phyloP scores from a whole-genome alignment of 1,140 invertebrate species.

The Drosophila orena region DNA sequence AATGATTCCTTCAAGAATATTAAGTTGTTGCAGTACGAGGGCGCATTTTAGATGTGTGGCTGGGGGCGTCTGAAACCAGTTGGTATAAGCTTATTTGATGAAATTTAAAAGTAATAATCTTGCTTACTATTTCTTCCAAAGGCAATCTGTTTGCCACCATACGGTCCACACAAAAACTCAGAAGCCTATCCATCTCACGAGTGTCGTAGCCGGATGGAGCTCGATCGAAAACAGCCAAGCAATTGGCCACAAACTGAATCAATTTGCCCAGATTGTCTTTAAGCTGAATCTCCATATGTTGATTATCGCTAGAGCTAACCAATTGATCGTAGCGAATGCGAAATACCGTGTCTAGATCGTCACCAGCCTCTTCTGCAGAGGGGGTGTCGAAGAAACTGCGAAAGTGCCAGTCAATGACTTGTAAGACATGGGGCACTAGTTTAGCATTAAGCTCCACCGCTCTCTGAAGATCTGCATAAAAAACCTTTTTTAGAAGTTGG shows the following conservation, averaged over 20 bases:
- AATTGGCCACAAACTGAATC: slow-evolving; percentile 70
- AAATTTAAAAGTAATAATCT: not conserved
- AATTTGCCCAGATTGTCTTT: slow-evolving; percentile 76
- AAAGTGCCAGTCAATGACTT: slow-evolving; percentile 83
- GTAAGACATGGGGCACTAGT: slow-evolving; percentile 72
- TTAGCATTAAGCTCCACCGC: slow-evolving; percentile 83
- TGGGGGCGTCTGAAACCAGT: slow-evolving; percentile 33
- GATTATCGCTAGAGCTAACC: slow-evolving; percentile 42
- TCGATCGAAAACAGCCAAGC: slow-evolving; percentile 63
- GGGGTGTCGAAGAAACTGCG: slow-evolving; percentile 70
- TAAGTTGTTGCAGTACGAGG: slow-evolving; percentile 68
- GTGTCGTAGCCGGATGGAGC: slow-evolving; percentile 67
- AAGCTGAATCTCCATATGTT: slow-evolving; percentile 59
- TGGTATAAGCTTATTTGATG: not conserved
- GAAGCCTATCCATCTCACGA: slow-evolving; percentile 59
- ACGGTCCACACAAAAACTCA: slow-evolving; percentile 55
- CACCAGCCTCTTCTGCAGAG: slow-evolving; percentile 24
- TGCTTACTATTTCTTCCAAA: slow-evolving; percentile 61
- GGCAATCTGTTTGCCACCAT: slow-evolving; percentile 63
- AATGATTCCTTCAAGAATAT: slow-evolving; percentile 78
- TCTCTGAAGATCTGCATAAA: slow-evolving; percentile 66
- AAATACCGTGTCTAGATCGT: slow-evolving; percentile 59
- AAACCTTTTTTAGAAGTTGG: not conserved
- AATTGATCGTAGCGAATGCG: slow-evolving; percentile 61
- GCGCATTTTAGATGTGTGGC: slow-evolving; percentile 69